These are phyloP conservation scores for Myotis pilosus DNA, from an alignment of 2,797 vertebrate genomes.

Conservation along the genomic window DNA sequence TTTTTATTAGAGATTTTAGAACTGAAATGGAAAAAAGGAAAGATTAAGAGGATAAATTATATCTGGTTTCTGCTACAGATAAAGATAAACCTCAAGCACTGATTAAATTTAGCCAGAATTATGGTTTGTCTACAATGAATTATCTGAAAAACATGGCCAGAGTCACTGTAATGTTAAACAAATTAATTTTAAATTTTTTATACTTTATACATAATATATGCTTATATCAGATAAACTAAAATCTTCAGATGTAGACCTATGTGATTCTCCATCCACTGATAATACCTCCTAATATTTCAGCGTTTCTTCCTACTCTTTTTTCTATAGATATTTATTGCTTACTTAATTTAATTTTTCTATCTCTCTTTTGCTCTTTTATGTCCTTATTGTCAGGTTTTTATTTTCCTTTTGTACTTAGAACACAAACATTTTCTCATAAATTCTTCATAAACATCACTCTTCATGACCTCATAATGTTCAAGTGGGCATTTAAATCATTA, in stretches of 20 bases:
- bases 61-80: not conserved
- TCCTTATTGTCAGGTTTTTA: not conserved
- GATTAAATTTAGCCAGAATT: not conserved
- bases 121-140: not conserved
- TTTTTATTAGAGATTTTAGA: slow-evolving; percentile 11
- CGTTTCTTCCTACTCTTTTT: not conserved
- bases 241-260: not conserved
- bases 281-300: not conserved
- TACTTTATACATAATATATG: not conserved
- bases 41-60: not conserved
- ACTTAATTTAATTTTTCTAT: not conserved
- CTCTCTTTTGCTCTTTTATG: not conserved
- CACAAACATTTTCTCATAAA: not conserved
- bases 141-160: not conserved
- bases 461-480: not conserved
- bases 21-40: not conserved
- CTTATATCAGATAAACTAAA: not conserved
- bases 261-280: not conserved
- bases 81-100: not conserved
- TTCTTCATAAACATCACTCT: not conserved
- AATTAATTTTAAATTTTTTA: slow-evolving; percentile 15
- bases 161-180: not conserved
- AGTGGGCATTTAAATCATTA: not conserved
- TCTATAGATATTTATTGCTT: not conserved
- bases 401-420: not conserved